A percentile compares a stretch with the other conserved stretches of the same genome.
Evolutionary conservation across 2,113 vertebrate species (phyloP).

Genomic region (Syngnathus floridae): DNA sequence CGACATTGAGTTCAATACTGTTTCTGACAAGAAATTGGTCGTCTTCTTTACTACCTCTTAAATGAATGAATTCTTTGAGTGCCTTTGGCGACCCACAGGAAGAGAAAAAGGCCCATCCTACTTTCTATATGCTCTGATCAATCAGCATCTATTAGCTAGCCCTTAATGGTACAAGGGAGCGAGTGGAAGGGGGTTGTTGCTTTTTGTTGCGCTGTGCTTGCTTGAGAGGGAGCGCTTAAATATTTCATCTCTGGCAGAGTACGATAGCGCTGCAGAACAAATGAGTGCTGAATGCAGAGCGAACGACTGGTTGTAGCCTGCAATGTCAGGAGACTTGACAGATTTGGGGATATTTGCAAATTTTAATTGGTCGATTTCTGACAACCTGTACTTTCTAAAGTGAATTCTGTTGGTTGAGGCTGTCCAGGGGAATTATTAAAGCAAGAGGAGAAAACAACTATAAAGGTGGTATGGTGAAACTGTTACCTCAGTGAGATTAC

Average conservation of each 20-base stretch:
- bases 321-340: conserved; percentile 30
- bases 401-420: conserved; percentile 6
- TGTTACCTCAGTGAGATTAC: neutral
- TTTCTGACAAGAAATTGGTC: neutral
- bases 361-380: conserved; percentile 38
- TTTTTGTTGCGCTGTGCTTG: conserved; percentile 33
- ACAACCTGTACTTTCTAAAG: conserved; percentile 28
- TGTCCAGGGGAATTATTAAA: neutral
- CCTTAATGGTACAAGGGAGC: conserved; percentile 45
- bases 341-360: conserved; percentile 22
- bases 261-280: conserved; percentile 40
- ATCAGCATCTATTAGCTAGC: conserved; percentile 52
- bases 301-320: conserved; percentile 7
- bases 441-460: neutral
- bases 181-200: neutral
- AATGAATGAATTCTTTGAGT: conserved; percentile 33
- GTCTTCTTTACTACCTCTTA: neutral
- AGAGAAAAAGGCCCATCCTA: conserved; percentile 44
- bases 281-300: conserved; percentile 35
- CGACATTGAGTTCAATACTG: neutral
- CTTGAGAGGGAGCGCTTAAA: conserved; percentile 39
- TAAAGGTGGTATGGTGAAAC: too few species aligned
- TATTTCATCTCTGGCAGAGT: conserved; percentile 44
- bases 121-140: conserved; percentile 49
- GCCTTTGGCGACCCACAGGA: conserved; percentile 42